phyloP scores from a whole-genome alignment of 2,113 vertebrate species.

The Carollia perspicillata region DNA sequence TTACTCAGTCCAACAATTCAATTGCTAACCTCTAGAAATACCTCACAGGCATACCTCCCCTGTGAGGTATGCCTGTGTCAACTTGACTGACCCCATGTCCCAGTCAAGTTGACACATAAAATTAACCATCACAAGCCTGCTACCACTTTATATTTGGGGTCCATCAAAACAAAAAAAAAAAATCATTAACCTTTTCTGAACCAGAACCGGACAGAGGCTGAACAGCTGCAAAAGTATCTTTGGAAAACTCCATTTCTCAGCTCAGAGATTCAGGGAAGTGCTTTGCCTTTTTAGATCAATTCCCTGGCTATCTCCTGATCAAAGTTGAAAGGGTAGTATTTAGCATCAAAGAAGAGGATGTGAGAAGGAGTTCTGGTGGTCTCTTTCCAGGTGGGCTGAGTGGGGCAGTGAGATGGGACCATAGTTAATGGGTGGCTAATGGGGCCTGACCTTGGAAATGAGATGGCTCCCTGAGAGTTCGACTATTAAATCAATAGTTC shows the following conservation, averaged over 20 bases:
- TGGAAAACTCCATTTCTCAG: not conserved
- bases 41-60: not conserved
- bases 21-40: not conserved
- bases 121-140: not conserved
- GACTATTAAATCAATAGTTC: not conserved
- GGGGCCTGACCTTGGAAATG: not conserved
- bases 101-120: not conserved
- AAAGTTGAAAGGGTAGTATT: not conserved
- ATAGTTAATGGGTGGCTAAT: fast-evolving
- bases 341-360: not conserved
- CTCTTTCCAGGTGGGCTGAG: not conserved
- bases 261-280: not conserved
- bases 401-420: not conserved
- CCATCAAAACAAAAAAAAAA: not conserved
- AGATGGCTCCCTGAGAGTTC: not conserved
- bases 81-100: too few relatives aligned
- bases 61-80: too few relatives aligned
- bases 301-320: not conserved
- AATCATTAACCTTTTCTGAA: not conserved
- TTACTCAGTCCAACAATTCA: not conserved
- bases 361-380: not conserved
- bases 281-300: not conserved
- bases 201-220: not conserved
- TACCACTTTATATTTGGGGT: not conserved
- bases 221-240: not conserved